Percentiles rank a stretch among this genome's conserved stretches.
Conservation (phyloP, 2,797 vertebrate genomes). For the Iguana delicatissima region DNA sequence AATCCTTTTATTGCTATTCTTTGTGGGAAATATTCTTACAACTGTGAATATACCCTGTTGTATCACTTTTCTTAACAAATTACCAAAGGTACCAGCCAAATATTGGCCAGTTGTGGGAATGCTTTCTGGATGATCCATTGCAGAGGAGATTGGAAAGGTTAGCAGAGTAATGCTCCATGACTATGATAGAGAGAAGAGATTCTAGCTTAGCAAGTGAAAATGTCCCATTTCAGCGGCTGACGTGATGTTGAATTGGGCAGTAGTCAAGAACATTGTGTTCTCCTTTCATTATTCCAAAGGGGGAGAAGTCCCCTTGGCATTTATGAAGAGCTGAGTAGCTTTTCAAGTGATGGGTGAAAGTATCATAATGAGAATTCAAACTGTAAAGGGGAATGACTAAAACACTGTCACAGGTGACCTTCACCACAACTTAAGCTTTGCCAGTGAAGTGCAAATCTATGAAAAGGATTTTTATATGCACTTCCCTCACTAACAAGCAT, state of each 20-base stretch:
- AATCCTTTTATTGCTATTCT: not conserved
- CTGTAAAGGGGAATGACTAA: not conserved
- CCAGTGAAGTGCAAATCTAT: not conserved
- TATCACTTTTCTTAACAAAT: slow-evolving; percentile 39
- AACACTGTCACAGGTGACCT: slow-evolving; percentile 33
- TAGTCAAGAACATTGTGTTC: slow-evolving; percentile 25
- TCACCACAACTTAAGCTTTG: slow-evolving; percentile 15
- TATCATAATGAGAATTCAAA: slow-evolving; percentile 26
- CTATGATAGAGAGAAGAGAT: slow-evolving; percentile 65
- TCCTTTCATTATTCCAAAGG: slow-evolving; percentile 12
- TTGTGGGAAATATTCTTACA: slow-evolving; percentile 36
- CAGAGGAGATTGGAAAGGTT: slow-evolving; percentile 69
- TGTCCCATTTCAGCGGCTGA: slow-evolving; percentile 55
- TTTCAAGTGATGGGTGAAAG: slow-evolving; percentile 3
- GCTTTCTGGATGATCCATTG: slow-evolving; percentile 62
- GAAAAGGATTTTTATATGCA: slow-evolving; percentile 52
- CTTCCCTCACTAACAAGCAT: not conserved
- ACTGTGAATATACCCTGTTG: not conserved
- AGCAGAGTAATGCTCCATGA: slow-evolving; percentile 46
- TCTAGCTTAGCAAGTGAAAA: slow-evolving; percentile 59
- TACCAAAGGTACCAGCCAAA: slow-evolving; percentile 55
- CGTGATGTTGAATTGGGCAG: slow-evolving; percentile 66
- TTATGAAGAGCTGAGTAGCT: slow-evolving; percentile 26
- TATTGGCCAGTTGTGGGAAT: slow-evolving; percentile 51
- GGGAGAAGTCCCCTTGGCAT: slow-evolving; percentile 1